Evolutionary conservation across 35 echinoderm and acorn worm species (phyloP).

Genomic region (Antedon bifida): DNA sequence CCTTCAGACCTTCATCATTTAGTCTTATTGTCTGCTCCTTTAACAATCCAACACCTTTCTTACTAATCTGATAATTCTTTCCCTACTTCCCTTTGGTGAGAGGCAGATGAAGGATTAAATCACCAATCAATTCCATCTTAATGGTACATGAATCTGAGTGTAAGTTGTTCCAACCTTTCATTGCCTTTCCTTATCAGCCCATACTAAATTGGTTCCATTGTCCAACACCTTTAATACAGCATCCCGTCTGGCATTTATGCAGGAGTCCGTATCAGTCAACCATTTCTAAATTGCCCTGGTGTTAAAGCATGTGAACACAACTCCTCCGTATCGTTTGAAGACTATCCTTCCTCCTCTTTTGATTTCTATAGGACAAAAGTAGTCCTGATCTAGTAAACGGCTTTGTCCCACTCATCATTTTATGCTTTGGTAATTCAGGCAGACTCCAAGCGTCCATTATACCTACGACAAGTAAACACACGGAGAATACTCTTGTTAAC

Average conservation of each 20-base stretch:
- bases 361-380: slow-evolving; percentile 42
- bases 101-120: slow-evolving; percentile 14
- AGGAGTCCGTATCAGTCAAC: slow-evolving; percentile 43
- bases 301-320: slow-evolving; percentile 31
- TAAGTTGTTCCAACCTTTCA: neutral
- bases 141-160: neutral
- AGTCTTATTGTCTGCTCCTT: neutral
- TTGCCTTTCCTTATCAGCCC: slow-evolving; percentile 4
- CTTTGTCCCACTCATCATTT: slow-evolving; percentile 18
- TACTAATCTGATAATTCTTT: slow-evolving; percentile 6
- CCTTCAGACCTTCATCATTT: neutral
- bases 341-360: slow-evolving; percentile 27
- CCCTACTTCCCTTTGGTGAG: slow-evolving; percentile 4
- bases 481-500: slow-evolving; percentile 3
- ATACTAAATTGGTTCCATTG: slow-evolving; percentile 40
- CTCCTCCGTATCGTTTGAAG: neutral
- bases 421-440: slow-evolving; percentile 12
- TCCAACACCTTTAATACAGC: slow-evolving; percentile 24
- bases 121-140: neutral
- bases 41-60: neutral
- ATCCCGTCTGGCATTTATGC: slow-evolving; percentile 22
- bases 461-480: slow-evolving; percentile 10
- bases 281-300: slow-evolving; percentile 36
- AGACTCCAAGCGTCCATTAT: slow-evolving; percentile 8
- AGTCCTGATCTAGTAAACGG: slow-evolving; percentile 41